Conservation (phyloP, 2,888 invertebrate species). For the Mactromeris polynyma region DNA sequence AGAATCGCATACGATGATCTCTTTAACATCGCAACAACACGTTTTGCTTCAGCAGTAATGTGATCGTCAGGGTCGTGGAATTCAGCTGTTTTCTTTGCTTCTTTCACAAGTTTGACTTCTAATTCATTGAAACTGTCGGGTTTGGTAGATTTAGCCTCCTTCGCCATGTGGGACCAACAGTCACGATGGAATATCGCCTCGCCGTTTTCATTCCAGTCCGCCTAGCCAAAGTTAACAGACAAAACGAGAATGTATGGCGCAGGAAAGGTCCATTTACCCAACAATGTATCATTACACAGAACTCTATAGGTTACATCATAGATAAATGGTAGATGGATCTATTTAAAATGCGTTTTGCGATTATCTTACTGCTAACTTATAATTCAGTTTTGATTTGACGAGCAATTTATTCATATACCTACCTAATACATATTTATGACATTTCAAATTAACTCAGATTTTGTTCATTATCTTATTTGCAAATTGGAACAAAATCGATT, state of each 20-base stretch:
- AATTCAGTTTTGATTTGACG: no score
- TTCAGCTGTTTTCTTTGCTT: conserved; percentile 81
- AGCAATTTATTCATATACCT: no score
- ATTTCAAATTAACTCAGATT: no score
- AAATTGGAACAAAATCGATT: no score
- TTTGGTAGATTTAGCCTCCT: conserved; percentile 31
- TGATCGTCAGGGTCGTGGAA: conserved; percentile 74
- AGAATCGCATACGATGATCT: conserved; percentile 76
- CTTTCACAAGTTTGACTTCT: conserved; percentile 76
- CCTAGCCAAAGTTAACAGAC: conserved; percentile 22
- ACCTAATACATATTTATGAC: no score
- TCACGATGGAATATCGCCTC: conserved; percentile 73
- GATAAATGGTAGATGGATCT: no score
- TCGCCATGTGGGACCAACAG: conserved; percentile 70
- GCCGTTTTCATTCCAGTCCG: conserved; percentile 69
- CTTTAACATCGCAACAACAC: conserved; percentile 77
- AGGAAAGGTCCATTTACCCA: no score
- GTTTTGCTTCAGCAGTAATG: conserved; percentile 70
- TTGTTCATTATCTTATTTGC: no score
- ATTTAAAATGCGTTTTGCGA: no score
- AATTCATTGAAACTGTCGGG: conserved; percentile 44
- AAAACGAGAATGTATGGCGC: neutral
- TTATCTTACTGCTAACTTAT: no score
- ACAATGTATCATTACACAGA: no score
- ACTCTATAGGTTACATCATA: no score